A percentile compares a stretch with the other conserved stretches of the same genome.
phyloP scores from a whole-genome alignment of 1,140 invertebrate species.

The Marisa cornuarietis region DNA sequence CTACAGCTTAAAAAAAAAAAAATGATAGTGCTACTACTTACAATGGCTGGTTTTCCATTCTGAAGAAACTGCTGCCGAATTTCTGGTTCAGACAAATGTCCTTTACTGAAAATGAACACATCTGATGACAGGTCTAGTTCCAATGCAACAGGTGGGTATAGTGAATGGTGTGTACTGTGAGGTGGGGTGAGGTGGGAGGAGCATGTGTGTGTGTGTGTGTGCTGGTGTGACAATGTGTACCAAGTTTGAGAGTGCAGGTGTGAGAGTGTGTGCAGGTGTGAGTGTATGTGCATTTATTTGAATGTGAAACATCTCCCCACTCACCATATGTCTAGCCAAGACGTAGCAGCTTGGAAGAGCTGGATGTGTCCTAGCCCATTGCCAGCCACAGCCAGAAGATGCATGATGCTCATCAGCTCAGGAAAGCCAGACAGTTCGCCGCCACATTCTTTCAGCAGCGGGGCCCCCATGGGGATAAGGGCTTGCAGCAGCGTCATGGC shows the following conservation, averaged over 20 bases:
- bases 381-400: constrained; percentile 84
- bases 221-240: not conserved
- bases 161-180: too few relatives aligned
- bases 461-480: constrained; percentile 79
- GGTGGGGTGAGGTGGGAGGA: too few relatives aligned
- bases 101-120: constrained; percentile 64
- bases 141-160: too few relatives aligned
- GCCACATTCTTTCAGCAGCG: constrained; percentile 72
- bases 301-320: constrained; percentile 16
- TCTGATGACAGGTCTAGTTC: not conserved
- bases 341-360: constrained; percentile 81
- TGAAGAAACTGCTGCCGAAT: constrained; percentile 70
- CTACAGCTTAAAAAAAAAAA: too few relatives aligned
- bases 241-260: not conserved
- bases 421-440: constrained; percentile 80
- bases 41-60: constrained; percentile 69
- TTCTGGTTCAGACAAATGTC: constrained; percentile 72
- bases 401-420: constrained; percentile 82
- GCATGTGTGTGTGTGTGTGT: constrained; percentile 8
- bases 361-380: constrained; percentile 78
- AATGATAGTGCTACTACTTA: constrained; percentile 37
- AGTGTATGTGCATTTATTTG: not conserved
- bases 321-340: constrained; percentile 76
- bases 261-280: constrained; percentile 8
- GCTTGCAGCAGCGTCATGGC: constrained; percentile 79